A percentile compares a stretch with the other conserved stretches of the same genome.
Evolutionary conservation across 2,797 vertebrate genomes (phyloP).

Genomic region (Graptemys geographica): DNA sequence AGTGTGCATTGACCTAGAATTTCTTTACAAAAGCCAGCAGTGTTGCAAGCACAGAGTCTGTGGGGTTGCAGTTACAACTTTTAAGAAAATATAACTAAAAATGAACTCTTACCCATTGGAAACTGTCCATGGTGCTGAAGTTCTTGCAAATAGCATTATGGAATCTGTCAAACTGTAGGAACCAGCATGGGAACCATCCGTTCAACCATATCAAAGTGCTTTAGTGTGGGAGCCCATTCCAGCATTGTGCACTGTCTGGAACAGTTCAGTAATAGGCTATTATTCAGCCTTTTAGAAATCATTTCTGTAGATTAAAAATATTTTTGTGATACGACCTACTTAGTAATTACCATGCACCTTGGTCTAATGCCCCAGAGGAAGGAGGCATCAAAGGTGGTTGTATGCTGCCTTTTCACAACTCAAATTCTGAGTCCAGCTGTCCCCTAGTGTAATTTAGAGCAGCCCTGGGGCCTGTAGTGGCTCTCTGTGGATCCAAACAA

Average conservation of each 20-base stretch:
- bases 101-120: background rate
- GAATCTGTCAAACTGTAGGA: background rate
- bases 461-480: background rate
- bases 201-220: background rate
- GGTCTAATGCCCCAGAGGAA: background rate
- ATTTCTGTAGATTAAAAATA: background rate
- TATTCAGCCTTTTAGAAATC: background rate
- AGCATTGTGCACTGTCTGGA: background rate
- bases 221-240: background rate
- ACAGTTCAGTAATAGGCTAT: background rate
- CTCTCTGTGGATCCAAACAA: background rate
- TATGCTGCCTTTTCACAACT: background rate
- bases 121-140: background rate
- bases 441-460: background rate
- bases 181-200: background rate
- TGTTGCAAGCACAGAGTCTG: background rate
- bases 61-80: background rate
- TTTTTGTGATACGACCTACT: background rate
- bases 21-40: background rate
- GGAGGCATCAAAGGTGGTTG: background rate
- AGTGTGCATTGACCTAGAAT: too few relatives aligned
- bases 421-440: background rate
- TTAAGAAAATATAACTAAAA: background rate
- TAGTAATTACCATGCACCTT: background rate
- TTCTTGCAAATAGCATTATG: background rate